Base-by-base conservation (phyloP, 1,140 invertebrate genomes). In the Chrysomallon squamiferum region DNA sequence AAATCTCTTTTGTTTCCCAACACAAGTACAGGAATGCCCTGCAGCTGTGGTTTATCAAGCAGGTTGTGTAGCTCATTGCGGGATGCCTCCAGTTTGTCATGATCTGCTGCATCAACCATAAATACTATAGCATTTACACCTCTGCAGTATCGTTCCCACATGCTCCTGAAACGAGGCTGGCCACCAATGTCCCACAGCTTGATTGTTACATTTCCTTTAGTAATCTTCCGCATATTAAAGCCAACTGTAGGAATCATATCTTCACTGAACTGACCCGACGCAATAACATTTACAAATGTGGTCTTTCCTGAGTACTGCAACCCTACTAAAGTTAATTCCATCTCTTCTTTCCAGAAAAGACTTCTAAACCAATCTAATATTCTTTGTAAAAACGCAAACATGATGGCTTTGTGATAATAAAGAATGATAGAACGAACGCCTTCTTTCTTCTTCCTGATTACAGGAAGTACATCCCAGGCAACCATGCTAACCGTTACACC, bases 211-310 rank as follows among this genome's bases (percentile, higher is more conserved):
- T 99, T 99, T 75, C 98, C 98, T 89, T 99, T 99, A 56, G 96
- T 99, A 66, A 99, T 98, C 90, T 99, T 99, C 64, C 97, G 90
- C 97, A 99, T 99, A 81, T 99, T 99, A 86, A 99, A 99, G 25
- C 98, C 98, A 64, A 99, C 97, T 75, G 98, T 99, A 15, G 98
- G 98, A 79, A 99, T 99, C 96, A 99, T 99, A 77, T 99, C 98
- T 90, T 99, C 97, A 80, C 93, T 97, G 85, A 99, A 99, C 82
- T 99, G 95, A 29, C 97, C 97, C 73, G 95, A 88, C 88, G 97
- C 97, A 87, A 99, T 99, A 88, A 99, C 97, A 90, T 99, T 99
- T 84, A 99, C 97, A 88, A 99, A 99, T 54, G 98, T 99, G 69
- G 98, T 99, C 90, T 99, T 99, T 74, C 98, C 98, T 54, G 96